phyloP scores from a whole-genome alignment of 2,797 vertebrate genomes.

The Glyptemys insculpta region DNA sequence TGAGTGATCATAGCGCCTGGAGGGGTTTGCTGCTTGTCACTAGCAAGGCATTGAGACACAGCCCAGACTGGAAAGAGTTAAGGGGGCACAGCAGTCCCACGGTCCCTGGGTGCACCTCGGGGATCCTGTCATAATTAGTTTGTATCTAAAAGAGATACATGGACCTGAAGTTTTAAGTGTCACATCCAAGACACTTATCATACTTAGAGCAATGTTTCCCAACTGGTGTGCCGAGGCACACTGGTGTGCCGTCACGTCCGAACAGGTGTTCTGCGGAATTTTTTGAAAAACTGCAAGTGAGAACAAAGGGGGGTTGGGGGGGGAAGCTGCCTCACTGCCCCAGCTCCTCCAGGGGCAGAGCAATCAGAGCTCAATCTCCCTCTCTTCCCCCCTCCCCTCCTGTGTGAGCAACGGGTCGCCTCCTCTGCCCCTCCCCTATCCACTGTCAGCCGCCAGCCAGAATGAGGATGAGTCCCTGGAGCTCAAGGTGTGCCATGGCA shows the following conservation, averaged over 20 bases:
- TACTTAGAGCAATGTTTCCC: neutral
- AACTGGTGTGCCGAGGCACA: neutral
- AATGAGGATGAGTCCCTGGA: neutral
- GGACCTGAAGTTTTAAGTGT: neutral
- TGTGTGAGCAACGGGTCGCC: neutral
- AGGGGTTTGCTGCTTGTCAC: too few species aligned
- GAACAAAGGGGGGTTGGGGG: accelerated
- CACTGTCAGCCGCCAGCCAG: neutral
- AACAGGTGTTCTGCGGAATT: neutral
- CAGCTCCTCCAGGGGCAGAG: neutral
- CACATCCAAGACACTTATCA: neutral
- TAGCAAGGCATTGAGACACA: too few species aligned
- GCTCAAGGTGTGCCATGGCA: neutral
- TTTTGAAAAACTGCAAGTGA: neutral
- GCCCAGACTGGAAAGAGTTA: too few species aligned
- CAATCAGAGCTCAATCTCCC: neutral
- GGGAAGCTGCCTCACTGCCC: neutral
- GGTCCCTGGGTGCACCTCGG: too few species aligned
- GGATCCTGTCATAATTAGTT: neutral
- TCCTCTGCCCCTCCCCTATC: neutral
- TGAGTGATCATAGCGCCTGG: too few species aligned
- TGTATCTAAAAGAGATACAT: neutral
- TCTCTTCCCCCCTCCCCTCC: neutral
- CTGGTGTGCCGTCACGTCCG: too few species aligned
- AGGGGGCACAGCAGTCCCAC: too few species aligned